Conservation (phyloP, 2,797 vertebrate species). For the Pygocentrus nattereri region DNA sequence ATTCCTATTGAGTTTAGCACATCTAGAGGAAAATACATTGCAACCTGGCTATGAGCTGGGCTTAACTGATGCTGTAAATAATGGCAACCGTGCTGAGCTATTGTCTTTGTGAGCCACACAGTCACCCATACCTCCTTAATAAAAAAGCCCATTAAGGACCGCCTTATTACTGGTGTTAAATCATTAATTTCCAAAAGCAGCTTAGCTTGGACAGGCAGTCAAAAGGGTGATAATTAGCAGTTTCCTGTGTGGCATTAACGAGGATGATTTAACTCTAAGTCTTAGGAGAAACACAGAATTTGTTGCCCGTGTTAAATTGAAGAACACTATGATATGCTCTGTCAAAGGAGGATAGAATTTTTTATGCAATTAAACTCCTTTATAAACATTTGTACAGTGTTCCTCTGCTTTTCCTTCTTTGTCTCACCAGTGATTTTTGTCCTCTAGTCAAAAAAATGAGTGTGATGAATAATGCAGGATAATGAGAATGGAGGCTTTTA, state of each 20-base stretch:
- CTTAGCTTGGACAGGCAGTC: conserved; percentile 58
- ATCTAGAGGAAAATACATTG: conserved; percentile 47
- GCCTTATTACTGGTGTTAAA: conserved; percentile 57
- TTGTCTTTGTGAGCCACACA: conserved; percentile 55
- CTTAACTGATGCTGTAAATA: conserved; percentile 58
- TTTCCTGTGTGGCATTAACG: conserved; percentile 54
- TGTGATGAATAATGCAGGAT: conserved; percentile 55
- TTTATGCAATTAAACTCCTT: conserved; percentile 31
- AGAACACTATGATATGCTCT: conserved; percentile 21
- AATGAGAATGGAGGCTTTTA: conserved; percentile 57
- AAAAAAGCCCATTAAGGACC: conserved; percentile 56
- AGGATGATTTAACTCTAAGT: conserved; percentile 50
- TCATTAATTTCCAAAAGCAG: conserved; percentile 61
- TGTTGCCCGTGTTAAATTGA: conserved; percentile 30
- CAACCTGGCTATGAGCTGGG: conserved; percentile 40
- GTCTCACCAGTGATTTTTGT: conserved; percentile 29
- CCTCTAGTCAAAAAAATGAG: conserved; percentile 44
- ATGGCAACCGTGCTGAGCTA: conserved; percentile 60
- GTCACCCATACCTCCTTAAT: conserved; percentile 56
- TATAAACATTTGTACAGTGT: conserved; percentile 38
- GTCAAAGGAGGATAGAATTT: conserved; percentile 30
- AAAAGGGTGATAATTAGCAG: conserved; percentile 59
- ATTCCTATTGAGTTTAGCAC: conserved; percentile 41
- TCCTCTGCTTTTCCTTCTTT: conserved; percentile 22
- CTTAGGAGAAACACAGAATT: conserved; percentile 33